phyloP scores from a whole-genome alignment of 2,113 vertebrate genomes.

The Chaetops frenatus region DNA sequence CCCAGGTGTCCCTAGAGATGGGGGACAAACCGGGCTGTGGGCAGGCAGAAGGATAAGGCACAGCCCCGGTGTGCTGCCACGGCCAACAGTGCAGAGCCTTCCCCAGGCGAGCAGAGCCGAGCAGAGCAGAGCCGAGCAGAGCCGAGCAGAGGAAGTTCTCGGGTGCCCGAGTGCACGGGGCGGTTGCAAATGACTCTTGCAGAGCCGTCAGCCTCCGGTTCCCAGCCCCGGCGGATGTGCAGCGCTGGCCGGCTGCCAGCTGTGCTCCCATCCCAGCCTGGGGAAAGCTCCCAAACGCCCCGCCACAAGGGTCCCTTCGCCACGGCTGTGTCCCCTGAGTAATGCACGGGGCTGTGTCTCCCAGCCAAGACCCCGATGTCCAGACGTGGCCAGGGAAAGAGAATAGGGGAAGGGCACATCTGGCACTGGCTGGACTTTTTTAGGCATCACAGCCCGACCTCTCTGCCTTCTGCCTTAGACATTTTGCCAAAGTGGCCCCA shows the following conservation, averaged over 20 bases:
- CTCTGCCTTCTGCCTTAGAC: background rate
- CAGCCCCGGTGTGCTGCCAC: fast-evolving
- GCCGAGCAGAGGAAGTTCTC: background rate
- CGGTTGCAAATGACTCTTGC: background rate
- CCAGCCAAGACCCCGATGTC: background rate
- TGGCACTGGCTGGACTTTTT: background rate
- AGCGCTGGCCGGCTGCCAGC: fast-evolving
- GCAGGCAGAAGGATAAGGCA: background rate
- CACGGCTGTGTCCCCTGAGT: fast-evolving
- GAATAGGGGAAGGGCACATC: fast-evolving
- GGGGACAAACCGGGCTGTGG: fast-evolving
- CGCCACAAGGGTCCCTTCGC: fast-evolving
- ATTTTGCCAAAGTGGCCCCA: background rate
- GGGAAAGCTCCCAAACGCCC: background rate
- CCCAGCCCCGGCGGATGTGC: background rate
- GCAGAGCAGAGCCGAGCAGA: background rate
- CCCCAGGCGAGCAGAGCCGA: fast-evolving
- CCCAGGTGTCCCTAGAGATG: background rate
- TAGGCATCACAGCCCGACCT: fast-evolving
- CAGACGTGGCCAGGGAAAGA: background rate
- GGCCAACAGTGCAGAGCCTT: background rate
- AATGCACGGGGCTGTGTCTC: fast-evolving
- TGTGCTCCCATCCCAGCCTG: background rate
- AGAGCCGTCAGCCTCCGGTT: background rate
- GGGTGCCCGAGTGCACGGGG: fast-evolving